Base-by-base conservation (phyloP, 1,140 invertebrate species). In the Leucophenga varia region DNA sequence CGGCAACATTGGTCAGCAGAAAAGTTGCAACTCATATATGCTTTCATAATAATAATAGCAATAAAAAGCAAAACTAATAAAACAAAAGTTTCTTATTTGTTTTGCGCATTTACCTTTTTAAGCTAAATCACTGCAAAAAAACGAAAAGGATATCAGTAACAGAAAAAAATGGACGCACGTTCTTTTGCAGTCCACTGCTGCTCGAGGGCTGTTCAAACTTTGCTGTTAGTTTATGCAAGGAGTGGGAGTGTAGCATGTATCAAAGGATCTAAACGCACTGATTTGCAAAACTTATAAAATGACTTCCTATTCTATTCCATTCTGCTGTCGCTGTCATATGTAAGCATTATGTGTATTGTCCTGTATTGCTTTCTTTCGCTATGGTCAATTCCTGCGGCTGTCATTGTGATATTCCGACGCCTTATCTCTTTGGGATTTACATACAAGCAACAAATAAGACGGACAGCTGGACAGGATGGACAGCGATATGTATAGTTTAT, bases 261-360 rank as follows among this genome's bases (percentile, higher is more conserved):
- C 18, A 55, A 56, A 56, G 55, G 53, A 55, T 31, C n/a, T n/a
- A n/a, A n/a, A n/a, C n/a, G n/a, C n/a, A 64, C 64, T 68, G 63
- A 67, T 67, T 67, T 67, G 63, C 63, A 68, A 67, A 67, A 67
- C 63, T 67, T 67, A 67, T 67, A 59, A 67, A 65, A 67, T 67
- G 63, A 67, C 64, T 68, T 67, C 63, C n/a, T n/a, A n/a, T n/a
- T n/a, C n/a, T 14, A 9, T 14, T 14, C 13, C 31, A 34, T 34
- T 61, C 41, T 37, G 50, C 21, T 40, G 43, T 41, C 46, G 39
- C 40, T 22, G 25, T 25, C 34, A 36, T 19, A 19, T 10, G 16
- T n/a, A n/a, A n/a, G n/a, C 28, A 35, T 35, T 6, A 35, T 35
- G 13, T 35, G 32, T 35, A 35, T 35, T 21, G 37, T n/a, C n/a